These are phyloP conservation scores for Muntiacus reevesi DNA, from an alignment of 2,113 vertebrate genomes.

Conservation along the genomic window DNA sequence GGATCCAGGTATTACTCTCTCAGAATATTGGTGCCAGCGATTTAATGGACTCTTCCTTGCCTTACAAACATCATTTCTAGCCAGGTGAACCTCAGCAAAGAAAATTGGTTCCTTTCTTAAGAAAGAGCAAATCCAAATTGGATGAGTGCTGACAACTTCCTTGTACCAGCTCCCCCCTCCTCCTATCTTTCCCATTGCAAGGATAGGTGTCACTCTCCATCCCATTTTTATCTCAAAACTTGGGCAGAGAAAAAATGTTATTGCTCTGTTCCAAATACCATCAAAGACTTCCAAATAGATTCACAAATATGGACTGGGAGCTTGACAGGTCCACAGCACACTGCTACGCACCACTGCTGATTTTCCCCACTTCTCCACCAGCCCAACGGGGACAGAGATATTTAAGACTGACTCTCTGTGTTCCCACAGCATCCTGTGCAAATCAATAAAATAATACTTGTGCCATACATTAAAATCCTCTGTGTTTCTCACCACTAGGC, in stretches of 20 bases:
- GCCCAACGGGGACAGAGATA: background rate
- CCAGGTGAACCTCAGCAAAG: conserved; percentile 11
- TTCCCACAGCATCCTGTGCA: background rate
- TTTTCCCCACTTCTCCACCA: background rate
- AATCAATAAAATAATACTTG: background rate
- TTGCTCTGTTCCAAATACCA: background rate
- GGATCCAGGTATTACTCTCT: background rate
- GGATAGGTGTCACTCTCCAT: background rate
- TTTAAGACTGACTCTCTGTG: background rate
- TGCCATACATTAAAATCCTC: background rate
- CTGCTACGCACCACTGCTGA: background rate
- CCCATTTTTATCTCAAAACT: background rate
- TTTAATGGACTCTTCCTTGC: background rate
- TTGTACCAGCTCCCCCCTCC: background rate
- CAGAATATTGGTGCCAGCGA: background rate
- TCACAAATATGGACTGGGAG: background rate
- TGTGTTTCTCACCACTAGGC: background rate
- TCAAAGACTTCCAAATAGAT: background rate
- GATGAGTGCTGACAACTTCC: background rate
- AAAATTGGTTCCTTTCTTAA: conserved; percentile 27
- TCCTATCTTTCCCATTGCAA: background rate
- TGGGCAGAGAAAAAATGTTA: background rate
- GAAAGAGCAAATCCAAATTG: conserved; percentile 8
- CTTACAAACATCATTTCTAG: conserved; percentile 23
- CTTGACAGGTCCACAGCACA: background rate